These are phyloP conservation scores for Origma solitaria DNA, from an alignment of 2,113 vertebrate species.

Conservation along the genomic window DNA sequence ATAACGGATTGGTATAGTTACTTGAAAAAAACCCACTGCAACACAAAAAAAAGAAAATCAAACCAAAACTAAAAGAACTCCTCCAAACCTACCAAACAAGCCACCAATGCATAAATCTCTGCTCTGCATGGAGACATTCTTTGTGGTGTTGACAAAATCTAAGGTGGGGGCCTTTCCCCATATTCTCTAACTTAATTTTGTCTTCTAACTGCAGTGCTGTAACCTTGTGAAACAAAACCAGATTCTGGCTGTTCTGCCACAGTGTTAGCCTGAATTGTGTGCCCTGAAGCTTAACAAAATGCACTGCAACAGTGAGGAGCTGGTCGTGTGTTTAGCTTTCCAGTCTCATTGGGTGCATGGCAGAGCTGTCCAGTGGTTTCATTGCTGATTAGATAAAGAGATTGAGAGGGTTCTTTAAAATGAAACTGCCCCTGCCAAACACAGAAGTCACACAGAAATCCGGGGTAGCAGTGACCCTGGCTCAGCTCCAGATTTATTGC, in stretches of 20 bases:
- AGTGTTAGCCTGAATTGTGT: background rate
- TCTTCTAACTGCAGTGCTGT: background rate
- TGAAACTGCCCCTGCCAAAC: background rate
- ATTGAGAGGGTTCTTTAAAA: background rate
- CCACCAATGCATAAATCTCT: background rate
- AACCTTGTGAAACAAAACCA: background rate
- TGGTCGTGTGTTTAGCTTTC: background rate
- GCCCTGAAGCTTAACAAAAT: background rate
- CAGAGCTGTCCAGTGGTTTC: background rate
- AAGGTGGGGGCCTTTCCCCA: fast-evolving
- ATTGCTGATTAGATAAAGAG: background rate
- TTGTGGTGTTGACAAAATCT: background rate
- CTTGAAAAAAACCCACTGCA: background rate
- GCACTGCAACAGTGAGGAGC: background rate
- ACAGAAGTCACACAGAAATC: background rate
- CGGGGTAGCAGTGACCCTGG: fast-evolving
- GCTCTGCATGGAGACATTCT: background rate
- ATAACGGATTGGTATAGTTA: background rate
- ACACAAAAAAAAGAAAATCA: background rate
- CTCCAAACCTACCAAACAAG: background rate
- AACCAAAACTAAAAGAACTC: background rate
- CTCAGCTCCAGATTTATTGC: background rate
- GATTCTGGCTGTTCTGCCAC: background rate
- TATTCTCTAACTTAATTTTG: background rate
- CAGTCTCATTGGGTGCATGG: background rate